phyloP scores from a whole-genome alignment of 1,140 invertebrate genomes.

The Cotesia glomerata region DNA sequence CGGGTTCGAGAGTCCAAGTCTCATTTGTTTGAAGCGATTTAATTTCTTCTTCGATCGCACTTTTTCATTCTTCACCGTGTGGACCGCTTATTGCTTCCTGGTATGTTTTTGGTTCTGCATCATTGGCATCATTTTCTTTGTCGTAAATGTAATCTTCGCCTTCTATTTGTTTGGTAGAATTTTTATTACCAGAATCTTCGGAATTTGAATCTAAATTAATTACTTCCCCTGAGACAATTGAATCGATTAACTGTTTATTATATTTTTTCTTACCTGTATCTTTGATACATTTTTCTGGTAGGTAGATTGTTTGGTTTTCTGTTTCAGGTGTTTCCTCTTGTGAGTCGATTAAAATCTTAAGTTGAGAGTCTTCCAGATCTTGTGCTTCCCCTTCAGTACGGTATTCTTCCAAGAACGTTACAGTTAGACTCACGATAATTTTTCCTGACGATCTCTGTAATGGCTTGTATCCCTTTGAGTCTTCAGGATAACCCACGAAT shows the following conservation, averaged over 20 bases:
- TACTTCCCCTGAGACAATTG: too few relatives aligned
- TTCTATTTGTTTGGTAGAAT: neutral
- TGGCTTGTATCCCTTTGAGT: conserved; percentile 30
- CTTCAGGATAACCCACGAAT: conserved; percentile 42
- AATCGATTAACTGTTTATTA: too few relatives aligned
- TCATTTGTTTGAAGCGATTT: conserved; percentile 21
- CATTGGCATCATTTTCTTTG: neutral
- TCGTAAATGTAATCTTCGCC: neutral
- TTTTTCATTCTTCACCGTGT: neutral
- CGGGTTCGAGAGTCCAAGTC: conserved; percentile 2
- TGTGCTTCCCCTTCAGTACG: neutral
- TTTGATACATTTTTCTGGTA: too few relatives aligned
- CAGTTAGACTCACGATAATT: conserved; percentile 18
- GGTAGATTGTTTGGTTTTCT: neutral
- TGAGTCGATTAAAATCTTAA: neutral
- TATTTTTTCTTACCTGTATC: too few relatives aligned
- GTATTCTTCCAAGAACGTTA: neutral
- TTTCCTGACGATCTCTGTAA: neutral
- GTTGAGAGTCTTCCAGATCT: neutral
- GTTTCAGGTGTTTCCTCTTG: neutral
- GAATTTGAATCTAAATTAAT: neutral
- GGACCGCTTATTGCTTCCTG: conserved; percentile 10
- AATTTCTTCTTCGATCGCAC: conserved; percentile 15
- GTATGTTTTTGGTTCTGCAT: neutral
- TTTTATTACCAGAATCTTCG: too few relatives aligned